These are phyloP conservation scores for Lynx canadensis DNA, from an alignment of 2,113 vertebrate genomes.

Conservation along the genomic window DNA sequence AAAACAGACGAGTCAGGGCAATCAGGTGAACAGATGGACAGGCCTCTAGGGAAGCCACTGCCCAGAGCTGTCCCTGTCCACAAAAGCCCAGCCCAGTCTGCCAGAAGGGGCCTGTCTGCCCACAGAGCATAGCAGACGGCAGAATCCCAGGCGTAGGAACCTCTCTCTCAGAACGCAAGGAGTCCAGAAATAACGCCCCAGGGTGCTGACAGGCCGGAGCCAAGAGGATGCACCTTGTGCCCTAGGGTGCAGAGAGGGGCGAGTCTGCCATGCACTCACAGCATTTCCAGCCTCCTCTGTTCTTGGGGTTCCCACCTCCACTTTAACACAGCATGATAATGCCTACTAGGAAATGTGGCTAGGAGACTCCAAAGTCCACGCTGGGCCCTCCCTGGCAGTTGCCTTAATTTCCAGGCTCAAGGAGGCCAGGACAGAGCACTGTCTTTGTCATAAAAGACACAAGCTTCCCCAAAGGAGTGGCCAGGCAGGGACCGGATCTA, in stretches of 20 bases:
- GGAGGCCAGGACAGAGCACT: neutral
- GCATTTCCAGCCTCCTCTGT: neutral
- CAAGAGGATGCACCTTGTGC: neutral
- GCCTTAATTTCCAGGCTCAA: neutral
- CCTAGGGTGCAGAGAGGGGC: too few relatives aligned
- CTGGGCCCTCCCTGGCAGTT: neutral
- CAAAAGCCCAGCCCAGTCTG: neutral
- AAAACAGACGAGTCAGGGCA: neutral
- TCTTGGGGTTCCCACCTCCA: neutral
- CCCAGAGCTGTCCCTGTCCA: neutral
- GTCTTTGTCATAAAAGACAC: neutral
- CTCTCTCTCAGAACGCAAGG: neutral
- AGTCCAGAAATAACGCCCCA: neutral
- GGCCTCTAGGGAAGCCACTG: neutral
- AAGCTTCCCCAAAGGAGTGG: neutral
- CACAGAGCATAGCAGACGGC: neutral
- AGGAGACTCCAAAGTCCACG: neutral
- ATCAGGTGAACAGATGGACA: neutral
- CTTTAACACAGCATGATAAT: neutral
- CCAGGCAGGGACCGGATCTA: too few relatives aligned
- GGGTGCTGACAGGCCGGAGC: neutral
- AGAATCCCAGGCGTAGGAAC: neutral
- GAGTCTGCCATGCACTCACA: rapidly evolving
- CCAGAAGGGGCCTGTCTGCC: neutral
- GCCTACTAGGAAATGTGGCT: neutral